Percentiles rank a stretch among this genome's conserved stretches.
phyloP scores from a whole-genome alignment of 2,797 vertebrate species.

The Cuculus canorus region DNA sequence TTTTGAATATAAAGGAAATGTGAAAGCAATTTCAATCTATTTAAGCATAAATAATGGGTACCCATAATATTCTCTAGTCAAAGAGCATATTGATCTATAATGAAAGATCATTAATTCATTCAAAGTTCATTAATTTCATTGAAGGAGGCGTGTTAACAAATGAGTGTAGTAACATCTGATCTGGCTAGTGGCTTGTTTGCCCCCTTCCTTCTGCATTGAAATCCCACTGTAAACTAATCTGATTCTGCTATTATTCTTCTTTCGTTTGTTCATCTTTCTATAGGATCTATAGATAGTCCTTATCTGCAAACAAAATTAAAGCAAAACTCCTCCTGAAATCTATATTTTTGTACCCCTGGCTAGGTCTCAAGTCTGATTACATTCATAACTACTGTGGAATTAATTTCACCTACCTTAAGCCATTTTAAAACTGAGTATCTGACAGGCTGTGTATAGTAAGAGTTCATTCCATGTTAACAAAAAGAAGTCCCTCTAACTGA shows the following conservation, averaged over 20 bases:
- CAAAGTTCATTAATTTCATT: constrained; percentile 47
- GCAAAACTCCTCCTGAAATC: constrained; percentile 46
- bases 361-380: not conserved
- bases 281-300: not conserved
- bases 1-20: constrained; percentile 27
- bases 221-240: not conserved
- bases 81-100: constrained; percentile 43
- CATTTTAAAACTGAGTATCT: not conserved
- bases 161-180: constrained; percentile 25
- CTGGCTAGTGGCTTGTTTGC: not conserved
- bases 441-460: not conserved
- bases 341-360: not conserved
- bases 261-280: constrained; percentile 26
- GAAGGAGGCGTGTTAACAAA: constrained; percentile 14
- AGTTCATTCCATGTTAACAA: not conserved
- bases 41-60: constrained; percentile 30
- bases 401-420: not conserved
- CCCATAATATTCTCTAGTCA: constrained; percentile 19
- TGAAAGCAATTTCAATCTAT: constrained; percentile 29
- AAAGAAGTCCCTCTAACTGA: not conserved
- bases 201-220: constrained; percentile 24
- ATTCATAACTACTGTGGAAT: not conserved
- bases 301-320: constrained; percentile 42
- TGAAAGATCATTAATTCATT: not conserved
- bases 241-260: not conserved